phyloP scores from a whole-genome alignment of 2,797 vertebrate genomes.

The Brotula barbata region DNA sequence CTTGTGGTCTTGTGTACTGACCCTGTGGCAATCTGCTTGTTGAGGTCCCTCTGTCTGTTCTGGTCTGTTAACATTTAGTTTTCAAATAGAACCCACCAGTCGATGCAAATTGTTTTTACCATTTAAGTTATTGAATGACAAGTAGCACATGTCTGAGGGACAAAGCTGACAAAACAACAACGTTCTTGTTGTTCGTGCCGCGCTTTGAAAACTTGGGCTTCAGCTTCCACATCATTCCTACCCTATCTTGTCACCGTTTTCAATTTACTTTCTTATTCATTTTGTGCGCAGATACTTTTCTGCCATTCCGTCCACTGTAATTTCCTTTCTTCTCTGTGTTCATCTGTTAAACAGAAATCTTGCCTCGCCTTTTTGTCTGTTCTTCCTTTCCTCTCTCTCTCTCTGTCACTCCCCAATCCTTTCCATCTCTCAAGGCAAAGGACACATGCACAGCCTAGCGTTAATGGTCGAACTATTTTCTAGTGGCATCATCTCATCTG shows the following conservation, averaged over 20 bases:
- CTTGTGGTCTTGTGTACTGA: constrained; percentile 6
- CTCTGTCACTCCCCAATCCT: background rate
- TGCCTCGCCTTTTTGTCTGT: constrained; percentile 30
- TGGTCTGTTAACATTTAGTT: constrained; percentile 53
- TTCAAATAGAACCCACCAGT: constrained; percentile 24
- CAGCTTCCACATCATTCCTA: constrained; percentile 8
- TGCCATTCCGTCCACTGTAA: constrained; percentile 45
- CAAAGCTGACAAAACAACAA: constrained; percentile 6
- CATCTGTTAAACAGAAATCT: constrained; percentile 65
- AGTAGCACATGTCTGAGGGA: background rate
- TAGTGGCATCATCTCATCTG: constrained; percentile 38
- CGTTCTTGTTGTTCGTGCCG: constrained; percentile 10
- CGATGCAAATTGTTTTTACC: constrained; percentile 25
- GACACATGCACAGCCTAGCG: constrained; percentile 7
- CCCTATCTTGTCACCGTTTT: constrained; percentile 2
- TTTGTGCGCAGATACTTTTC: constrained; percentile 36
- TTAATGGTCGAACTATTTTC: constrained; percentile 29
- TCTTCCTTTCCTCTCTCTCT: constrained; percentile 2
- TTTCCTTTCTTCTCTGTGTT: constrained; percentile 50
- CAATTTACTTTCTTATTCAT: constrained; percentile 15
- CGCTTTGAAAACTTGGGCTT: background rate
- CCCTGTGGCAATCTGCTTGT: constrained; percentile 1
- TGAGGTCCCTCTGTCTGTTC: constrained; percentile 25
- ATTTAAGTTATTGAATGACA: constrained; percentile 12
- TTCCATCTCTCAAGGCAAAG: constrained; percentile 21